phyloP scores from a whole-genome alignment of 2,113 vertebrate species.

The Piprites chloris region DNA sequence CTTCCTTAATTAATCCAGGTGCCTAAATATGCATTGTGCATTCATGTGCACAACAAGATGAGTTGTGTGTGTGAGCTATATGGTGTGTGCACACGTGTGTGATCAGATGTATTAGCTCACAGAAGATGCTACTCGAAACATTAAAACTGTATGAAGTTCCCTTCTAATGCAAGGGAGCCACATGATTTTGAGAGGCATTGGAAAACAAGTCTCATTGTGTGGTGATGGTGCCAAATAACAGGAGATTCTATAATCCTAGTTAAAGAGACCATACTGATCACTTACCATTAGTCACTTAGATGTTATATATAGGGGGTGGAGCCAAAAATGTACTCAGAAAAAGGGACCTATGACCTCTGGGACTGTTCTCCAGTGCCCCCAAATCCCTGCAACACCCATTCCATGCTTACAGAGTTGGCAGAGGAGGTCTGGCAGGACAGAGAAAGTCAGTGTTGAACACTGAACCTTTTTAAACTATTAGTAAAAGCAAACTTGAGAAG shows the following conservation, averaged over 20 bases:
- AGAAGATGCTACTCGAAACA: too few relatives aligned
- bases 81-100: rapidly evolving
- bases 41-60: not conserved
- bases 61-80: not conserved
- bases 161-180: not conserved
- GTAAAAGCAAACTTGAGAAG: not conserved
- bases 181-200: not conserved
- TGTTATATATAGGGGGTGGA: not conserved
- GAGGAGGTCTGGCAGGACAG: not conserved
- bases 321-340: not conserved
- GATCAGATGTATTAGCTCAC: not conserved
- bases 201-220: not conserved
- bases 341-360: rapidly evolving
- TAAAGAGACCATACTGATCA: not conserved
- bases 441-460: not conserved
- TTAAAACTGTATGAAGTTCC: not conserved
- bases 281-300: not conserved
- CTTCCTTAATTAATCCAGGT: not conserved
- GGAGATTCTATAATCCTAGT: not conserved
- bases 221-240: not conserved
- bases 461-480: not conserved
- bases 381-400: not conserved
- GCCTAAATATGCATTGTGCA: not conserved
- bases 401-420: not conserved
- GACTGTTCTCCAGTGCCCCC: not conserved